Base-by-base conservation (phyloP, 2,797 vertebrate genomes). In the Loriculus beryllinus region DNA sequence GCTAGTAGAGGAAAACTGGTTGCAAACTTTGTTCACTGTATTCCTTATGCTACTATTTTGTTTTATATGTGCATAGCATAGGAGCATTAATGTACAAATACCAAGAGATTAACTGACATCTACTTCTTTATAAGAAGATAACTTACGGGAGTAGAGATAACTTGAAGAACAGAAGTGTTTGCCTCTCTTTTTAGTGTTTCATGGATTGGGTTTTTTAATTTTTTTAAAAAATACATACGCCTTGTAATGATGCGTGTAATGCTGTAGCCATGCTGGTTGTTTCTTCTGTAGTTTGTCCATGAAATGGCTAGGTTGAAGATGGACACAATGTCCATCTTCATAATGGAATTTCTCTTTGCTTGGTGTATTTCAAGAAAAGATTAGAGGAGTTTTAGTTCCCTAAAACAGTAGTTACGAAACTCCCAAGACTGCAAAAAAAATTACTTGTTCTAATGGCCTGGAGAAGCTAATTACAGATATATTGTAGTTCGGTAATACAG, bases 261-360 rank as follows among this genome's bases (percentile, higher is more conserved):
- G 45, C 25, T 81, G 28, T 70, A 59, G 7, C n/a, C 5, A 4
- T 20, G 25, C 87, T 74, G 64, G 52, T 83, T 84, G 78, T 64
- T 95, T 80, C n/a, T 94, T 88, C 40, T 76, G 23, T 96, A 84
- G 48, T 22, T 90, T 90, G 52, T 92, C 35, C 29, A 17, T 72
- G 60, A 68, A 72, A 59, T 74, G 86, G 74, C 75, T 82, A 93
- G 63, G 90, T 79, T 83, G 62, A 95, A 94, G 76, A 37, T 31
- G 52, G 81, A 72, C 49, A 29, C 40, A 62, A 0, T 88, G 76
- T 81, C 47, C 43, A 0, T 95, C 39, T 92, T 83, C 64, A 9
- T 29, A 90, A 63, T 57, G 37, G 35, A 57, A 23, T 74, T 82
- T 93, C 31, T 59, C 43, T 62, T 43, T 39, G 23, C 49, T 65